A percentile compares a stretch with the other conserved stretches of the same genome.
Evolutionary conservation across 2,888 invertebrate species (phyloP).

Genomic region (Rhamphomyia laevipes): DNA sequence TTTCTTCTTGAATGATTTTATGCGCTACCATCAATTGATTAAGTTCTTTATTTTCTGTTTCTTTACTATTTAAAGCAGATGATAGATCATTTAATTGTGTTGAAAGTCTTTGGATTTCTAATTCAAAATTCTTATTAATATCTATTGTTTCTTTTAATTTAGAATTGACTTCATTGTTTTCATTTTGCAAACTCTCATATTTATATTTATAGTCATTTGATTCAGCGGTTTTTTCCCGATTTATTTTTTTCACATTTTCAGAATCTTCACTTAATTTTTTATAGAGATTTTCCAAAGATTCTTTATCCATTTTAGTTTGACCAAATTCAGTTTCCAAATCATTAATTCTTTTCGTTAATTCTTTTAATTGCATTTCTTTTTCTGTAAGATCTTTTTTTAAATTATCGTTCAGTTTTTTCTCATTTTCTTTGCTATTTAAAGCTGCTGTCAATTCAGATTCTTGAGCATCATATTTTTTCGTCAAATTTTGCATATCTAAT

Average conservation of each 20-base stretch:
- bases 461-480: background rate
- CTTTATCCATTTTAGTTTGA: background rate
- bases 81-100: background rate
- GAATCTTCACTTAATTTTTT: background rate
- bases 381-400: background rate
- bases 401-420: background rate
- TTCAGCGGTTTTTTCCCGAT: background rate
- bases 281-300: background rate
- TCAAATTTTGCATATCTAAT: background rate
- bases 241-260: background rate
- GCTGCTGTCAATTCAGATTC: background rate
- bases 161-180: slow-evolving; percentile 25
- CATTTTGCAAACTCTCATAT: slow-evolving; percentile 14
- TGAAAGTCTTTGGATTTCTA: too few species aligned
- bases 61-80: background rate
- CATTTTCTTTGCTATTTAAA: background rate
- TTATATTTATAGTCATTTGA: too few species aligned
- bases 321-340: background rate
- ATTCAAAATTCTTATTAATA: background rate
- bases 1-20: background rate
- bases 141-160: slow-evolving; percentile 30
- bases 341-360: background rate
- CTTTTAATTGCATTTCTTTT: background rate
- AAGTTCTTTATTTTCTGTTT: background rate
- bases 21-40: background rate